phyloP scores from a whole-genome alignment of 2,797 vertebrate species.

The Pogonophryne albipinna region DNA sequence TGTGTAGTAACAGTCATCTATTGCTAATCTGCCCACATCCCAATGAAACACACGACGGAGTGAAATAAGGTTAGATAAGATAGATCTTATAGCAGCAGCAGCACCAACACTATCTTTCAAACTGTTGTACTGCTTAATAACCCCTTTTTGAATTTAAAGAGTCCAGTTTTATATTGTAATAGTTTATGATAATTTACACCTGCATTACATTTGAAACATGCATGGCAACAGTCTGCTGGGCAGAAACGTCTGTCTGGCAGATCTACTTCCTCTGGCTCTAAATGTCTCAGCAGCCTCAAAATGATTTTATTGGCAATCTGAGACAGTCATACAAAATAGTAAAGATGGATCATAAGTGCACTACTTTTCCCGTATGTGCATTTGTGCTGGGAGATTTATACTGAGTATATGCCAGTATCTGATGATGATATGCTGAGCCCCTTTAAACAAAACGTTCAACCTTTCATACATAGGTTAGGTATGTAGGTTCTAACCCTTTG shows the following conservation, averaged over 20 bases:
- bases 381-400: background rate
- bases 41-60: slow-evolving; percentile 12
- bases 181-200: slow-evolving; percentile 10
- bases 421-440: background rate
- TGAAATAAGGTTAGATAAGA: background rate
- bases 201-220: slow-evolving; percentile 9
- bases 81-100: background rate
- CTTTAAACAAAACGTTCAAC: background rate
- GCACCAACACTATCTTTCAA: background rate
- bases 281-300: background rate
- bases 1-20: slow-evolving; percentile 18
- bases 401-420: slow-evolving; percentile 6
- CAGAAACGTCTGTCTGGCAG: slow-evolving; percentile 17
- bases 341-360: background rate
- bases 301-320: slow-evolving; percentile 25
- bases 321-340: background rate
- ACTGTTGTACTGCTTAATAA: background rate
- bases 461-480: background rate
- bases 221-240: background rate
- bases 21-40: slow-evolving; percentile 12
- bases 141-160: background rate
- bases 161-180: background rate
- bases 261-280: slow-evolving; percentile 16
- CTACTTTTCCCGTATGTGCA: background rate
- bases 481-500: slow-evolving; percentile 9